Conservation (phyloP, 1,140 invertebrate species). For the Lordiphosa clarofinis region DNA sequence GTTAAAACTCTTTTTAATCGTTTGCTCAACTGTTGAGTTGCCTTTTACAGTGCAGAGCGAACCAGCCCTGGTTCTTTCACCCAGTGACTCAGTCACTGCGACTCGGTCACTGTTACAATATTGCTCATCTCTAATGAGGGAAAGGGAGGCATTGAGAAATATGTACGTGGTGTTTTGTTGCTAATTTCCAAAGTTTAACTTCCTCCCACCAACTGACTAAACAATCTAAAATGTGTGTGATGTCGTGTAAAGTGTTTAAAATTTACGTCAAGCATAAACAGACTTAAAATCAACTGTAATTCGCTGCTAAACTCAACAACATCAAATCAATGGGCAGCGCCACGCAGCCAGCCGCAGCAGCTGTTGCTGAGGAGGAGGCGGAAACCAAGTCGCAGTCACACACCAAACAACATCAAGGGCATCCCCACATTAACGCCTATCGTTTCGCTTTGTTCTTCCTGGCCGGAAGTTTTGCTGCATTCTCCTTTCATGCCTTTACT, state of each 20-base stretch:
- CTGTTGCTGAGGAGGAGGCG: too few relatives aligned
- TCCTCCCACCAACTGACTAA: slow-evolving; percentile 8
- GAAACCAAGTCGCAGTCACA: not conserved
- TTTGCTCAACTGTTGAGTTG: too few relatives aligned
- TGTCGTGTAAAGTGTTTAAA: slow-evolving; percentile 14
- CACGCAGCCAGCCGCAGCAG: slow-evolving; percentile 4
- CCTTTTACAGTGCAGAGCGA: too few relatives aligned
- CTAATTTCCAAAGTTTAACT: slow-evolving; percentile 2
- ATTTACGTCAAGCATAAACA: slow-evolving; percentile 34
- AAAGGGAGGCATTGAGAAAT: not conserved
- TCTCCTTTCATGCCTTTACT: slow-evolving; percentile 38
- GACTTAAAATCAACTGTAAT: not conserved
- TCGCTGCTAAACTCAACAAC: too few relatives aligned
- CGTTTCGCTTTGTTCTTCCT: slow-evolving; percentile 49
- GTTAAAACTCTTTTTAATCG: too few relatives aligned
- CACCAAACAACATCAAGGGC: not conserved
- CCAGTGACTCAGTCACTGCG: not conserved
- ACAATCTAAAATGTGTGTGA: slow-evolving; percentile 26
- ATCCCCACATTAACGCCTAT: slow-evolving; percentile 7
- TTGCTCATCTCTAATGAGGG: slow-evolving; percentile 2
- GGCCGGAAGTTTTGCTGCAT: slow-evolving; percentile 50
- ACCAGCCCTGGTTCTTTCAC: too few relatives aligned
- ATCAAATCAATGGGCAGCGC: slow-evolving; percentile 1
- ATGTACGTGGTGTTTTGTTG: slow-evolving; percentile 44
- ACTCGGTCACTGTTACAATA: not conserved